Percentiles rank a stretch among this genome's conserved stretches.
These are phyloP conservation scores for Venustoraphidia nigricollis DNA, from an alignment of 2,888 invertebrate genomes.

Conservation along the genomic window DNA sequence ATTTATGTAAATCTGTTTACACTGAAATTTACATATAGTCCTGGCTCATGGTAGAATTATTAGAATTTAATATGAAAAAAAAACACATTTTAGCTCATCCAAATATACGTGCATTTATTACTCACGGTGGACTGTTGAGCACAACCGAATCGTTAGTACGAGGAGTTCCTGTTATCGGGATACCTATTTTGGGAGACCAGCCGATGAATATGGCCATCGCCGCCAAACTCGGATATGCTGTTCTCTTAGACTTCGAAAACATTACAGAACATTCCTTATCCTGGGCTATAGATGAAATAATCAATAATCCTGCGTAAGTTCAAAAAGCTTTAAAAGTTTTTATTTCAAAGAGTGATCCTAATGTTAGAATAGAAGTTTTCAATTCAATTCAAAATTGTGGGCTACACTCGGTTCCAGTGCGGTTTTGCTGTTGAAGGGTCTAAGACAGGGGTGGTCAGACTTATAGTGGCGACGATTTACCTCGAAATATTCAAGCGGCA, in stretches of 20 bases:
- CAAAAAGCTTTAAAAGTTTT: neutral
- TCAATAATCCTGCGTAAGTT: constrained; percentile 20
- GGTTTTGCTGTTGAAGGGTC: too few relatives aligned
- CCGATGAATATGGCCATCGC: constrained; percentile 29
- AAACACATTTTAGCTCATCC: constrained; percentile 28
- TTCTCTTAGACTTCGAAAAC: constrained; percentile 23
- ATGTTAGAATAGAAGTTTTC: too few relatives aligned
- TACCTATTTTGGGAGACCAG: constrained; percentile 36
- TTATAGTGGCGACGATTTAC: too few relatives aligned
- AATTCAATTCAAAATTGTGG: too few relatives aligned
- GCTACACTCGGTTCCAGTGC: too few relatives aligned
- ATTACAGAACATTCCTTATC: constrained; percentile 26
- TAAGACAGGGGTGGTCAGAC: too few relatives aligned
- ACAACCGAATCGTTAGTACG: constrained; percentile 35
- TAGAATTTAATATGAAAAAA: too few relatives aligned
- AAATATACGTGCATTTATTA: constrained; percentile 38
- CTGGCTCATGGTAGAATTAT: too few relatives aligned
- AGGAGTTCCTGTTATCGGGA: constrained; percentile 32
- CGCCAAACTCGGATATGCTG: constrained; percentile 25
- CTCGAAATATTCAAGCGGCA: too few relatives aligned
- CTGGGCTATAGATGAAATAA: constrained; percentile 23
- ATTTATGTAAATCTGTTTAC: too few relatives aligned
- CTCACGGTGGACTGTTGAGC: constrained; percentile 41
- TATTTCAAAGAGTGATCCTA: too few relatives aligned
- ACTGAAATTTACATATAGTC: too few relatives aligned